phyloP scores from a whole-genome alignment of 2,888 invertebrate genomes.

The Nowickia ferox region DNA sequence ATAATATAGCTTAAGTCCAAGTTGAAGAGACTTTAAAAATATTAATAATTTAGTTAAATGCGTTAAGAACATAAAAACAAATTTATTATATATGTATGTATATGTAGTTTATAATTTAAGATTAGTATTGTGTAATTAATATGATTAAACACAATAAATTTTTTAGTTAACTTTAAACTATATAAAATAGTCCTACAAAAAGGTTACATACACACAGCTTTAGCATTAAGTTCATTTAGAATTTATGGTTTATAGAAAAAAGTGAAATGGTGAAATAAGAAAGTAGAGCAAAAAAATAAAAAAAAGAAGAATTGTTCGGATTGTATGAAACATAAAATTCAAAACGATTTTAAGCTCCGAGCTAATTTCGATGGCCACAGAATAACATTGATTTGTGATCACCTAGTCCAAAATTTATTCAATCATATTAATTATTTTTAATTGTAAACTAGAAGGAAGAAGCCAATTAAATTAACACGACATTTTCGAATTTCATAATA shows the following conservation, averaged over 20 bases:
- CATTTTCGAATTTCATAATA: too few relatives aligned
- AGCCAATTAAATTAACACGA: too few relatives aligned
- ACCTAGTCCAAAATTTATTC: too few relatives aligned
- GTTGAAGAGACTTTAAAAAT: constrained; percentile 54
- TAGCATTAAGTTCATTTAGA: constrained; percentile 4
- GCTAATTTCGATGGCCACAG: too few relatives aligned
- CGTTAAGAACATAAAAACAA: constrained; percentile 26
- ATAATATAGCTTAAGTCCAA: constrained; percentile 44
- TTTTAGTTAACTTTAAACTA: neutral
- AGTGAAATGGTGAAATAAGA: neutral
- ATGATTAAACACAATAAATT: constrained; percentile 27
- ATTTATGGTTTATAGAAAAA: neutral
- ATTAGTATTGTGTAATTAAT: constrained; percentile 43
- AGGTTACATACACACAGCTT: neutral
- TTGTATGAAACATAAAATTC: neutral
- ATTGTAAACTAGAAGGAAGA: too few relatives aligned
- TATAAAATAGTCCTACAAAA: neutral
- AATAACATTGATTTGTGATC: too few relatives aligned
- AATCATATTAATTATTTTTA: too few relatives aligned
- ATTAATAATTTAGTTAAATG: constrained; percentile 32
- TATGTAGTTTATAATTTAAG: constrained; percentile 27
- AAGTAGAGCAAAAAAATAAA: too few relatives aligned
- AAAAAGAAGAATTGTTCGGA: neutral
- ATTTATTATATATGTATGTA: neutral
- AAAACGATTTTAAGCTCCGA: too few relatives aligned